Evolutionary conservation across 2,113 vertebrate genomes (phyloP), one percentile per base, ranked within the genome.

Genomic region (Macrotus californicus): DNA sequence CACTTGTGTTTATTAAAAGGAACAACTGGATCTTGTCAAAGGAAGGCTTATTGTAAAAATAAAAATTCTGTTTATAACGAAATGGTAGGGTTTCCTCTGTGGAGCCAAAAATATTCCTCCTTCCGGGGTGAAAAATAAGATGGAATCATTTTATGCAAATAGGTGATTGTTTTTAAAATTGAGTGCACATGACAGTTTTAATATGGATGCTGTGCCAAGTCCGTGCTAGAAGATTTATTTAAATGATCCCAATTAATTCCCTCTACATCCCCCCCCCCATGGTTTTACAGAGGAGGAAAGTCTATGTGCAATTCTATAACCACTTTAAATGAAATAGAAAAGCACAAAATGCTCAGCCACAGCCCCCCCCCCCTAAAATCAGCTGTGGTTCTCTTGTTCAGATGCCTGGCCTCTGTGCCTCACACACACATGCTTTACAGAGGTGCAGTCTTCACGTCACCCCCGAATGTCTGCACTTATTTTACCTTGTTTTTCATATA

Each of bases 261-360:
- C 0, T 4, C 31, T 59, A 34, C 19, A 29, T 7, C 0, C 41
- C 2, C 34, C 29, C 13, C 21, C 1, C 14, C 0, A 7, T 34
- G 24, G 39, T 12, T 56, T 43, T 16, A 13, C 2, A 2, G 22
- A 48, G 34, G 7, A 3, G 12, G 36, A 15, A 85, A 75, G 36
- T 34, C 29, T 56, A 11, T 7, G 14, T 24, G 39, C 6, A 7
- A 3, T 10, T 31, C 48, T 18, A 2, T 11, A 34, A 39, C 29
- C 3, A 2, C 29, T 31, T 66, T 21, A n/a, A 36, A 66, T 39
- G 14, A 26, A 59, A 56, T 4, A 41, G 46, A 43, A 69, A 43
- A 36, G n/a, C 8, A 56, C 50, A 41, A 12, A 24, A n/a, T 8
- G 14, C 11, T 5, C 3, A 34, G 34, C n/a, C 36, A 4, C 48